Percentiles rank a stretch among this genome's conserved stretches.
phyloP scores from a whole-genome alignment of 1,140 invertebrate genomes.

The Berghia stephanieae region DNA sequence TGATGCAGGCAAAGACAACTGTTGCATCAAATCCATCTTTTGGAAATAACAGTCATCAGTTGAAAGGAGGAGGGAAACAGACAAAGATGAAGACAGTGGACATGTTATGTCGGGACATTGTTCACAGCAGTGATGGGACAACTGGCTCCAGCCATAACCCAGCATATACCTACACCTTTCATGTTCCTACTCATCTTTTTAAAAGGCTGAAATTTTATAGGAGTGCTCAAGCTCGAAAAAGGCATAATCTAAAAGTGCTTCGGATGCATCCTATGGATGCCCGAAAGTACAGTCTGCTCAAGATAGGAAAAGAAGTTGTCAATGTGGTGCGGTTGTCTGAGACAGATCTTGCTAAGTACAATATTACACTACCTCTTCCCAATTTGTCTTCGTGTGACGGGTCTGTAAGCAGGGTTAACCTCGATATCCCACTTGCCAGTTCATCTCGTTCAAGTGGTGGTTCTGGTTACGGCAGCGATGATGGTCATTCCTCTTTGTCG shows the following conservation, averaged over 20 bases:
- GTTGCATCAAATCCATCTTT: background rate
- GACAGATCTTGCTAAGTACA: constrained; percentile 36
- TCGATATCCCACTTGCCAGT: constrained; percentile 25
- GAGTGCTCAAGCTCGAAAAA: constrained; percentile 17
- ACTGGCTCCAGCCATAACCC: constrained; percentile 22
- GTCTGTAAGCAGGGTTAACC: constrained; percentile 24
- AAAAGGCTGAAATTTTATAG: constrained; percentile 51
- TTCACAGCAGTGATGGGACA: too few relatives aligned
- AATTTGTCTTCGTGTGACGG: background rate
- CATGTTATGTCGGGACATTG: too few relatives aligned
- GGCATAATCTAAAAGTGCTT: constrained; percentile 45
- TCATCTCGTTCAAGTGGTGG: background rate
- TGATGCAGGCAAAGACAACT: background rate
- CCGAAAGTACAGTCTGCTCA: constrained; percentile 58
- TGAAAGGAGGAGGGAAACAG: constrained; percentile 24
- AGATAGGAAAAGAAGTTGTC: constrained; percentile 60
- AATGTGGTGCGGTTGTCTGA: constrained; percentile 43
- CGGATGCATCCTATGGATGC: constrained; percentile 63
- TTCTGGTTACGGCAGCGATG: constrained; percentile 1
- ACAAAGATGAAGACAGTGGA: constrained; percentile 37
- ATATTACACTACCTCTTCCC: background rate
- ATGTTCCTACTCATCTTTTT: constrained; percentile 57
- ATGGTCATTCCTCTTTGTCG: background rate
- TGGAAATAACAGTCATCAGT: background rate
- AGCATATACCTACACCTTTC: constrained; percentile 56